These are phyloP conservation scores for Halocynthia roretzi DNA, from an alignment of 23 tunicate genomes.

Conservation along the genomic window DNA sequence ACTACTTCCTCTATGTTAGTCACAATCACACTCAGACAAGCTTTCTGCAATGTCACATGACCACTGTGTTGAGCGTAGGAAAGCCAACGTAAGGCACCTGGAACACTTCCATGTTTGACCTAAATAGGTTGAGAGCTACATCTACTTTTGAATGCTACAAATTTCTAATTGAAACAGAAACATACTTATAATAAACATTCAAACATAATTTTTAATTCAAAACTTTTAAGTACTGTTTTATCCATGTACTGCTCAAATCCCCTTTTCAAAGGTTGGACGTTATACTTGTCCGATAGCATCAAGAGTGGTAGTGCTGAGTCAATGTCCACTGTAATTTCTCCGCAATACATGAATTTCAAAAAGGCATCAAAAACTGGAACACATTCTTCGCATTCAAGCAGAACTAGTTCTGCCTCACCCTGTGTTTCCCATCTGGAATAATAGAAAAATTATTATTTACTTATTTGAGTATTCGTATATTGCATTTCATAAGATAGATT, in stretches of 20 bases:
- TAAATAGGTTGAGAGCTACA: background rate
- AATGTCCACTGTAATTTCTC: conserved; percentile 44
- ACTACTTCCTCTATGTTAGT: conserved; percentile 65
- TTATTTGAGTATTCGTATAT: no score
- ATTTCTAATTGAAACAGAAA: no score
- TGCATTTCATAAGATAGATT: no score
- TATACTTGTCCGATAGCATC: conserved; percentile 89
- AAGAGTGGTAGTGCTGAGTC: conserved; percentile 77
- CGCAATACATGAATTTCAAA: conserved; percentile 70
- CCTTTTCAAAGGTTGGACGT: conserved; percentile 66
- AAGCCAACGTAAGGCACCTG: conserved; percentile 79
- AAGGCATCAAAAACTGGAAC: conserved; percentile 73
- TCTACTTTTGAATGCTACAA: no score
- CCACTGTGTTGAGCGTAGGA: conserved; percentile 76
- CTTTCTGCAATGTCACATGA: conserved; percentile 53
- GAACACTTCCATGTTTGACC: conserved; percentile 72
- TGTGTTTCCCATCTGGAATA: no score
- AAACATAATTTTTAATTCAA: no score
- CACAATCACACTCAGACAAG: conserved; percentile 68
- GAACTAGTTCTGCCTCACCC: conserved; percentile 45
- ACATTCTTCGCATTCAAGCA: conserved; percentile 81
- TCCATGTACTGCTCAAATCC: conserved; percentile 58
- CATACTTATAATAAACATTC: no score
- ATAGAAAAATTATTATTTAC: no score
- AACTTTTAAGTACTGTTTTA: no score